A percentile compares a stretch with the other conserved stretches of the same genome.
Conservation (phyloP, 2,113 vertebrate species). For the Xiphias gladius region DNA sequence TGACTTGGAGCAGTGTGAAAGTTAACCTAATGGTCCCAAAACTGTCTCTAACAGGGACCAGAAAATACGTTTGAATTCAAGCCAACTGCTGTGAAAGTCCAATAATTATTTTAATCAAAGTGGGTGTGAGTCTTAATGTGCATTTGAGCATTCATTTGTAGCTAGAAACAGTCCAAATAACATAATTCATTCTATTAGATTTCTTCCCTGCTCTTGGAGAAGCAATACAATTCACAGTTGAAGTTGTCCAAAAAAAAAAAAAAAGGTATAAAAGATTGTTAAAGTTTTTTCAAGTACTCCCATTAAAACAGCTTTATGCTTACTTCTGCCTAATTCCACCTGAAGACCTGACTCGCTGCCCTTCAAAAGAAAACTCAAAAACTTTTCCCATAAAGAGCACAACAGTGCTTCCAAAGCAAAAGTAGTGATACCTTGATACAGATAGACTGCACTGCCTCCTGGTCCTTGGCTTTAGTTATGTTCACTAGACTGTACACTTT, state of each 20-base stretch:
- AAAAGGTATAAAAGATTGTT: background rate
- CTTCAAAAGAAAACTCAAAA: constrained; percentile 13
- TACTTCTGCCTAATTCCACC: background rate
- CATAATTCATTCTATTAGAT: background rate
- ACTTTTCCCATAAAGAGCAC: background rate
- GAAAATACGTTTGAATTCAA: constrained; percentile 22
- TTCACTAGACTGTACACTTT: constrained; percentile 76
- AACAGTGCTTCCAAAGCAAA: background rate
- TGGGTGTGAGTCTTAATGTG: background rate
- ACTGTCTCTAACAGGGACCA: constrained; percentile 6
- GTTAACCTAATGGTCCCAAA: constrained; percentile 57
- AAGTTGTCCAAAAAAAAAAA: background rate
- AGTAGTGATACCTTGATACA: constrained; percentile 75
- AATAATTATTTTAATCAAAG: background rate
- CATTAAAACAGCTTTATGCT: background rate
- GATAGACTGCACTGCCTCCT: constrained; percentile 75
- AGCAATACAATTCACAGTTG: background rate
- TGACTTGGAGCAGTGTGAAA: constrained; percentile 26
- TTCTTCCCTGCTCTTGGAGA: background rate
- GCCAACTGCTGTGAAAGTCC: background rate
- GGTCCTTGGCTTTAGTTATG: constrained; percentile 70
- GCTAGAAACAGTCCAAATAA: background rate
- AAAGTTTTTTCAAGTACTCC: background rate
- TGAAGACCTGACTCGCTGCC: background rate
- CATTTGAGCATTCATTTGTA: background rate